These are phyloP conservation scores for Gasterosteus aculeatus DNA, from an alignment of 2,113 vertebrate species.

Conservation along the genomic window DNA sequence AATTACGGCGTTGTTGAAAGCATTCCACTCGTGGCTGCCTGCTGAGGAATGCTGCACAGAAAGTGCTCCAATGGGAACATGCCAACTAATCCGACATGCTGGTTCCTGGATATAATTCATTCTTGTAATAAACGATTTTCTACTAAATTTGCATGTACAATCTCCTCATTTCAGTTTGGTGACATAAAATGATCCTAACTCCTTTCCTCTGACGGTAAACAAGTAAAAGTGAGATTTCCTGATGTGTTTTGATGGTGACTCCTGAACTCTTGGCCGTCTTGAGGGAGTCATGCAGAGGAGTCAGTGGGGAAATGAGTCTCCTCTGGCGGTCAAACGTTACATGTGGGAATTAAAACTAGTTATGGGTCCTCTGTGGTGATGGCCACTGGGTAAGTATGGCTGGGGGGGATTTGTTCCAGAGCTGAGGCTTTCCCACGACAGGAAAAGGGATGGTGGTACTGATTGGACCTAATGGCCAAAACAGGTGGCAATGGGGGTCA, in stretches of 20 bases:
- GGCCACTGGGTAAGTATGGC: slow-evolving; percentile 46
- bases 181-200: background rate
- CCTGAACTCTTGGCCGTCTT: background rate
- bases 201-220: slow-evolving; percentile 11
- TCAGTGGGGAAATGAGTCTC: slow-evolving; percentile 61
- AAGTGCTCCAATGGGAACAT: slow-evolving; percentile 27
- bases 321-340: slow-evolving; percentile 61
- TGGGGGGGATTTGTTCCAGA: slow-evolving; percentile 31
- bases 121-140: background rate
- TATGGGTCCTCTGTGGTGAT: slow-evolving; percentile 49
- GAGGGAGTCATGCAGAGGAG: background rate
- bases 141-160: background rate
- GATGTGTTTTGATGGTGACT: slow-evolving; percentile 41
- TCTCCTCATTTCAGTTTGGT: background rate
- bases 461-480: slow-evolving; percentile 75
- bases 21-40: background rate
- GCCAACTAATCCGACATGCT: slow-evolving; percentile 12
- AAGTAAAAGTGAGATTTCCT: background rate
- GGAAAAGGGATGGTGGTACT: slow-evolving; percentile 67
- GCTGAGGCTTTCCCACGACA: slow-evolving; percentile 67
- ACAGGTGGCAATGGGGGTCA: slow-evolving; percentile 63
- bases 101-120: slow-evolving; percentile 33
- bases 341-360: slow-evolving; percentile 34
- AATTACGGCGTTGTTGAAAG: slow-evolving; percentile 23
- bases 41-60: slow-evolving; percentile 35